Evolutionary conservation across 2,113 vertebrate species (phyloP), one percentile per base, ranked within the genome.

Genomic region (Solea senegalensis): DNA sequence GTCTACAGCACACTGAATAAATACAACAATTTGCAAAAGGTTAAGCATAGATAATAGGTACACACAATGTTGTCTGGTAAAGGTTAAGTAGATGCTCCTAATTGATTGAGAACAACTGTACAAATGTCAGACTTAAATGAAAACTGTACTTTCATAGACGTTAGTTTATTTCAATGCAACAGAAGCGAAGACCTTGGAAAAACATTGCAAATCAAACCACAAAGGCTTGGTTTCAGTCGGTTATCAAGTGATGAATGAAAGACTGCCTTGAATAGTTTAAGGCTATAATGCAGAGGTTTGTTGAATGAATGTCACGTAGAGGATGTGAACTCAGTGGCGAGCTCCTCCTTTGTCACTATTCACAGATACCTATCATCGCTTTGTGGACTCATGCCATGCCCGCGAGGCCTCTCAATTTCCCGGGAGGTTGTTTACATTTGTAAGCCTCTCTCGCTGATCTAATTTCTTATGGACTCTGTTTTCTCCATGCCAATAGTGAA

Each of bases 391-490:
- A 45, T 7, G 34, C 46, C 12, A 10, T 28, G 9, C 10, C 3
- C 15, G 8, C 7, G 9, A 46, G 53, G 9, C 16, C 21, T 74
- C 21, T 40, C 56, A 27, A 49, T 62, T 49, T 76, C 43, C 55
- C 44, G 0, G 2, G 16, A 34, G 56, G 21, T 66, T 70, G 43
- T 39, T 75, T 21, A 61, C 67, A 70, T 66, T 60, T 69, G 27
- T 45, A 49, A 27, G 15, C 21, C 7, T 10, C 4, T 50, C 26
- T 63, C 57, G 27, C 40, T 44, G n/a, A 51, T 69, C 21, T 65
- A 2, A 69, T 80, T 72, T 56, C 28, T 28, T 43, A 41, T 41
- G 43, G 65, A 51, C 59, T 51, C 2, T 15, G 13, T 67, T 58
- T 45, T 27, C 8, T 68, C 15, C 34, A 9, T 28, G 46, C 4